A percentile compares a stretch with the other conserved stretches of the same genome.
phyloP scores from a whole-genome alignment of 1,140 invertebrate genomes.

The Rhyacophila brunnea region DNA sequence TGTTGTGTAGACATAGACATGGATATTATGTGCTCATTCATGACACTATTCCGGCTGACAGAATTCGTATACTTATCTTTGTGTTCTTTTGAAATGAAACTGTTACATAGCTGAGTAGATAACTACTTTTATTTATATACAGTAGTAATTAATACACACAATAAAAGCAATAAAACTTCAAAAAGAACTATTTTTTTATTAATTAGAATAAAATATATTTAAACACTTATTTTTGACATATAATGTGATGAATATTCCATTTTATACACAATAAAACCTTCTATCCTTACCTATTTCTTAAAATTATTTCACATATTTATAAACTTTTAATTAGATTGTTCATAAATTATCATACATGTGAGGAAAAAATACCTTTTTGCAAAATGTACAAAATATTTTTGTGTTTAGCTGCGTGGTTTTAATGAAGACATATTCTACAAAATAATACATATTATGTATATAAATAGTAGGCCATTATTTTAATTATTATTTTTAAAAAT shows the following conservation, averaged over 20 bases:
- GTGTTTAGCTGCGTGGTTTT: not conserved
- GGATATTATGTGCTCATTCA: too few relatives aligned
- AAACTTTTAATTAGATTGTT: slow-evolving; percentile 16
- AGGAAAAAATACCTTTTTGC: not conserved
- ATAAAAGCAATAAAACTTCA: not conserved
- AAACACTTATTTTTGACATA: slow-evolving; percentile 35
- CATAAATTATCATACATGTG: slow-evolving; percentile 28
- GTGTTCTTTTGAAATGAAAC: too few relatives aligned
- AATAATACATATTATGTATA: too few relatives aligned
- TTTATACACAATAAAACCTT: slow-evolving; percentile 32
- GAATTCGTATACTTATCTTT: too few relatives aligned
- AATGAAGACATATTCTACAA: too few relatives aligned
- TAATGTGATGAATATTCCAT: slow-evolving; percentile 29
- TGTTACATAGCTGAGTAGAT: too few relatives aligned
- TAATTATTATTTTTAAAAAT: too few relatives aligned
- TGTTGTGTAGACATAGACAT: too few relatives aligned
- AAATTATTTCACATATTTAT: slow-evolving; percentile 34
- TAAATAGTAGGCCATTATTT: too few relatives aligned
- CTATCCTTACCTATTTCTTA: slow-evolving; percentile 31
- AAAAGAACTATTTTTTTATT: slow-evolving; percentile 27
- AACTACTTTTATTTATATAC: too few relatives aligned
- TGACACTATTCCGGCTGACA: too few relatives aligned
- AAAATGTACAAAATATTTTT: slow-evolving; percentile 11
- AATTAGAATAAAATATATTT: slow-evolving; percentile 37
- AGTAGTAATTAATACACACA: too few relatives aligned